A percentile compares a stretch with the other conserved stretches of the same genome.
phyloP scores from a whole-genome alignment of 2,113 vertebrate species.

The Centropus bengalensis region DNA sequence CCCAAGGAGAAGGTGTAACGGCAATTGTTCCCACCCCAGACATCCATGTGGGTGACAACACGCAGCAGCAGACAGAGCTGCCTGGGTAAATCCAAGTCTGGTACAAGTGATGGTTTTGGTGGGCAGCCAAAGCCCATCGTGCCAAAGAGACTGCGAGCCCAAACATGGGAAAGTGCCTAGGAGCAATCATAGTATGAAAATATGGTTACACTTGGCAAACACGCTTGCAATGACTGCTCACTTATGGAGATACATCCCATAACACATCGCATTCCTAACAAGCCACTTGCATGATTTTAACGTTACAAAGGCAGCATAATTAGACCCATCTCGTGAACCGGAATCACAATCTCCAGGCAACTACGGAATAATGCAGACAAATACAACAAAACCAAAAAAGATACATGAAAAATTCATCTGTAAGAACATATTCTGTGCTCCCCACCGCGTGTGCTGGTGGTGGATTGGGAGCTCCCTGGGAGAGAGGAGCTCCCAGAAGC shows the following conservation, averaged over 20 bases:
- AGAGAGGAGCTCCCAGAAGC: neutral
- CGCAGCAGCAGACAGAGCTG: neutral
- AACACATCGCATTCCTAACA: neutral
- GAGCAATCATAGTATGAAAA: neutral
- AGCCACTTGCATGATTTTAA: neutral
- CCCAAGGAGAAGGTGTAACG: neutral
- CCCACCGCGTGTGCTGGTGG: neutral
- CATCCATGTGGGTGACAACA: neutral
- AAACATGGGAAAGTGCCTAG: neutral
- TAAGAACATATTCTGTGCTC: neutral
- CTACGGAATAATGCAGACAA: neutral
- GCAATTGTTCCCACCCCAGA: neutral
- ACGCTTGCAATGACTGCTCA: neutral
- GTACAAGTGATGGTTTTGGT: neutral
- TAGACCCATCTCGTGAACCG: neutral
- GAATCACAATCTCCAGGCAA: neutral
- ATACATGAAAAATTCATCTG: neutral
- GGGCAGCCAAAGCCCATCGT: neutral
- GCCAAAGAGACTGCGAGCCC: neutral
- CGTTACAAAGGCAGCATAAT: neutral
- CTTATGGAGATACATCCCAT: neutral
- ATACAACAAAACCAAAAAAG: neutral
- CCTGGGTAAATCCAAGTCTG: neutral
- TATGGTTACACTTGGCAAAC: neutral
- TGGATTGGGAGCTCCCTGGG: neutral